These are phyloP conservation scores for Tringa solitaria DNA, from an alignment of 2,113 vertebrate genomes.

Conservation along the genomic window DNA sequence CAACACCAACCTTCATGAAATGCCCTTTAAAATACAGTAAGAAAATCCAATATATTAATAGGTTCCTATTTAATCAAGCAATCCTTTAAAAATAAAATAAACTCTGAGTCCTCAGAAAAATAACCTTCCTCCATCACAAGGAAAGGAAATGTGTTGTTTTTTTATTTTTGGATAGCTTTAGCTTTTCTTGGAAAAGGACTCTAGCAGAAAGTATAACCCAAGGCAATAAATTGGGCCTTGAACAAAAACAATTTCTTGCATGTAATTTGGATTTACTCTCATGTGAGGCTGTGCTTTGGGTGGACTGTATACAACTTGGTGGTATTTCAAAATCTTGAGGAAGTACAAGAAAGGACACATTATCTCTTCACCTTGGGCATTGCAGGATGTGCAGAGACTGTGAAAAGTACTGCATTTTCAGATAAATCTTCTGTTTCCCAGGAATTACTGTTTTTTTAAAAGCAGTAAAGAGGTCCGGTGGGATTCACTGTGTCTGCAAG, in stretches of 20 bases:
- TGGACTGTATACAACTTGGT: not conserved
- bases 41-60: not conserved
- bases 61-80: not conserved
- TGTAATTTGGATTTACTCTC: not conserved
- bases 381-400: not conserved
- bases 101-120: not conserved
- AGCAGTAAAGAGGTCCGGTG: not conserved
- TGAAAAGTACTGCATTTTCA: not conserved
- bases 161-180: not conserved
- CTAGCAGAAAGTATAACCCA: not conserved
- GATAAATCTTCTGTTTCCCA: not conserved
- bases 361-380: not conserved
- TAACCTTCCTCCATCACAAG: not conserved
- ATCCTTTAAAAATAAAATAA: not conserved
- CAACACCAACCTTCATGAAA: not conserved
- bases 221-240: not conserved
- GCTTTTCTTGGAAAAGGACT: not conserved
- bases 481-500: not conserved
- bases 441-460: not conserved
- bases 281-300: not conserved
- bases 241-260: not conserved
- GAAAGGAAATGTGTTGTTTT: not conserved
- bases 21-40: not conserved
- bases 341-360: not conserved
- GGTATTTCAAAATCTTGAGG: not conserved